Conservation (phyloP, 2,797 vertebrate genomes). For the Melanogrammus aeglefinus region DNA sequence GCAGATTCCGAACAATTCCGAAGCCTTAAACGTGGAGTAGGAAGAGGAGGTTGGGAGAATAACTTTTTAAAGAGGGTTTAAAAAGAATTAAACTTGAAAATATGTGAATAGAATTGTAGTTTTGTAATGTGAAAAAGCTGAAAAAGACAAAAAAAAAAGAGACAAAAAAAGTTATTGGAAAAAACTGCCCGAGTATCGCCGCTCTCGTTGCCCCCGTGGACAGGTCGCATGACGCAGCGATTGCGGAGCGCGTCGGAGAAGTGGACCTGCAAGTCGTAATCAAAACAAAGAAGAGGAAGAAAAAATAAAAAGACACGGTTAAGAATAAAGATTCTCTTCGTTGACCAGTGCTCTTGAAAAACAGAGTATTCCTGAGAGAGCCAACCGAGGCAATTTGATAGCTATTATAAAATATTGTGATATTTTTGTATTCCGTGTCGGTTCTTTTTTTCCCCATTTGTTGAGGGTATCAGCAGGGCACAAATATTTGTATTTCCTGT, state of each 20-base stretch:
- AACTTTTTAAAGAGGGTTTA: constrained; percentile 69
- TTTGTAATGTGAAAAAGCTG: constrained; percentile 81
- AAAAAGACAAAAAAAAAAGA: constrained; percentile 68
- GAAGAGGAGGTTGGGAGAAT: constrained; percentile 58
- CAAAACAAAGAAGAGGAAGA: constrained; percentile 47
- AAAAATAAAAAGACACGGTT: constrained; percentile 45
- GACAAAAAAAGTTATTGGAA: constrained; percentile 43
- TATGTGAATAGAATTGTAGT: constrained; percentile 83
- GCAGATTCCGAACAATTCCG: constrained; percentile 66
- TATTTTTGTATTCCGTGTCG: constrained; percentile 94
- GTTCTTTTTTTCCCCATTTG: constrained; percentile 75
- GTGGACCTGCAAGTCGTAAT: constrained; percentile 77
- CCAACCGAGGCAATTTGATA: constrained; percentile 81
- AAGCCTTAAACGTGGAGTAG: constrained; percentile 81
- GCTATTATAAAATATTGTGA: constrained; percentile 84
- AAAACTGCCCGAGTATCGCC: constrained; percentile 40
- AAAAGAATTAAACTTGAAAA: constrained; percentile 81
- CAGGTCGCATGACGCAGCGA: constrained; percentile 70
- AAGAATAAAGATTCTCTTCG: constrained; percentile 63
- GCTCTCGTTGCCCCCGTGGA: constrained; percentile 46
- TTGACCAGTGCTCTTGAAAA: constrained; percentile 63
- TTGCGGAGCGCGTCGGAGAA: constrained; percentile 79
- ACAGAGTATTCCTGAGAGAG: constrained; percentile 77
- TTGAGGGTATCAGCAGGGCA: constrained; percentile 80
- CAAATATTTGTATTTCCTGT: constrained; percentile 71